Conservation (phyloP, 2,888 invertebrate species). For the Caradrina clavipalpis region DNA sequence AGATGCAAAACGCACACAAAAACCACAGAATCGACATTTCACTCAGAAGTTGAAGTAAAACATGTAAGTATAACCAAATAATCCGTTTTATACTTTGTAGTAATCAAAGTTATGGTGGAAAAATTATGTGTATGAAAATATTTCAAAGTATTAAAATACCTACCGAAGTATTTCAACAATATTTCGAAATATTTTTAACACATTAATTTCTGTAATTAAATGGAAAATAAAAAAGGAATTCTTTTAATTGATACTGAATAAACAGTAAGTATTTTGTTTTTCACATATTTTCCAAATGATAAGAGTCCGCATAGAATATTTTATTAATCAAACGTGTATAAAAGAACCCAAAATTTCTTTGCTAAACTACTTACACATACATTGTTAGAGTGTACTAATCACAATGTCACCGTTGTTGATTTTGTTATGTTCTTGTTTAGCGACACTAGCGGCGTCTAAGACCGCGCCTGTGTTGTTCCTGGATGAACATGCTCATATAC, state of each 20-base stretch:
- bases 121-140: neutral
- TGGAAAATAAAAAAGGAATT: no score
- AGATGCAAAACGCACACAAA: constrained; percentile 5
- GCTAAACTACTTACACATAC: neutral
- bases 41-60: neutral
- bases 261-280: neutral
- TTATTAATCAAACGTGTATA: constrained; percentile 9
- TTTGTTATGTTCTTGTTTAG: constrained; percentile 11
- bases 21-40: neutral
- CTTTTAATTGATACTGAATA: no score
- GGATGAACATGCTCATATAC: constrained; percentile 9
- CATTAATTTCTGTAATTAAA: no score
- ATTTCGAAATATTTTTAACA: no score
- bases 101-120: neutral
- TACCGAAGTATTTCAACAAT: no score
- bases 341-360: neutral
- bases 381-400: neutral
- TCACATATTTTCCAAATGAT: constrained; percentile 7
- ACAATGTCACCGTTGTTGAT: constrained; percentile 27
- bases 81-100: neutral
- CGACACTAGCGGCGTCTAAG: neutral
- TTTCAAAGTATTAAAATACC: constrained; percentile 7
- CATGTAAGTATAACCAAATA: neutral
- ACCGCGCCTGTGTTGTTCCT: neutral
- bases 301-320: neutral